phyloP scores from a whole-genome alignment of 2,113 vertebrate genomes.

The Corynorhinus townsendii region DNA sequence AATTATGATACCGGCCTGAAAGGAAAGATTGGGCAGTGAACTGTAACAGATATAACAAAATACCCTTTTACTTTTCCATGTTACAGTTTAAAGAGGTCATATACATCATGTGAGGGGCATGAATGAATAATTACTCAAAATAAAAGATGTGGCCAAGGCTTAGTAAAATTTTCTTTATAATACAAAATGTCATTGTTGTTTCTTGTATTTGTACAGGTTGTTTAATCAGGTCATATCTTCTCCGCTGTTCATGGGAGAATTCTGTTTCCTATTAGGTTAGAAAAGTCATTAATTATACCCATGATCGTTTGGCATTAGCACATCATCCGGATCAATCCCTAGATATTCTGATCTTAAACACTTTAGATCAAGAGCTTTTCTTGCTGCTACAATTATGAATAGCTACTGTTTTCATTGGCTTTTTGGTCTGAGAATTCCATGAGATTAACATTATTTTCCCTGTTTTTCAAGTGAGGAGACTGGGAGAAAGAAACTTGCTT shows the following conservation, averaged over 20 bases:
- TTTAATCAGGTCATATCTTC: background rate
- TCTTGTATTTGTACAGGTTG: background rate
- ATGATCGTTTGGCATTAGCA: background rate
- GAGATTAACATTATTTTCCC: slow-evolving; percentile 2
- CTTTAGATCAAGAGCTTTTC: background rate
- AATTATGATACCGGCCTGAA: background rate
- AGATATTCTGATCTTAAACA: slow-evolving; percentile 17
- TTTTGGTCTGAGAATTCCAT: background rate
- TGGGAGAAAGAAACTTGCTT: background rate
- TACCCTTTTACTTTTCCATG: background rate
- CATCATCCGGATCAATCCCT: background rate
- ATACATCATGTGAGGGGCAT: background rate
- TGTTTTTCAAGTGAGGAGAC: slow-evolving; percentile 19
- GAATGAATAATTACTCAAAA: background rate
- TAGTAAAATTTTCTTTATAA: background rate
- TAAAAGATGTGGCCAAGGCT: background rate
- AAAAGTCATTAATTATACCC: background rate
- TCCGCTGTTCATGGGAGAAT: background rate
- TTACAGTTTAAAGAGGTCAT: background rate
- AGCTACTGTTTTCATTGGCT: background rate
- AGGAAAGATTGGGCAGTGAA: background rate
- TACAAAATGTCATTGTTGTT: background rate
- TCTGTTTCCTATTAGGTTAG: background rate
- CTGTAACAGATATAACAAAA: background rate
- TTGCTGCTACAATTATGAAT: background rate